A percentile compares a stretch with the other conserved stretches of the same genome.
These are phyloP conservation scores for Porites australiensis DNA, from an alignment of 64 coral and sea anemone species.

Conservation along the genomic window DNA sequence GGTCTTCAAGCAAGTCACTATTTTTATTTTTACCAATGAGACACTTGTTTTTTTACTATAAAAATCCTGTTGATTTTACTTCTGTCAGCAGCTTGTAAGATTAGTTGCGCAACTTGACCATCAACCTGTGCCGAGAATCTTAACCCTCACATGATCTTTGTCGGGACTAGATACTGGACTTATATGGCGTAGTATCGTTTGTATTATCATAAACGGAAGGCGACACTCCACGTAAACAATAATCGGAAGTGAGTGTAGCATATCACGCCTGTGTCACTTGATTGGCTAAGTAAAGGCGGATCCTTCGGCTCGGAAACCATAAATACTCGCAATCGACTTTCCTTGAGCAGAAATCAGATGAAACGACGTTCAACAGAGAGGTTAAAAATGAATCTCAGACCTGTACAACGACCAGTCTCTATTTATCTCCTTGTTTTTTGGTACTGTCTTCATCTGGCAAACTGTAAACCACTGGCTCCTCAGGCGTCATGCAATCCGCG, in stretches of 20 bases:
- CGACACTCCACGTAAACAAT: neutral
- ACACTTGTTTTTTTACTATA: too few relatives aligned
- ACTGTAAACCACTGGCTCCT: neutral
- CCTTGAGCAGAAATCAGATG: neutral
- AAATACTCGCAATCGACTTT: neutral
- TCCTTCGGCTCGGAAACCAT: neutral
- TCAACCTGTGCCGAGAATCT: too few relatives aligned
- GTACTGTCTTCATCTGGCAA: neutral
- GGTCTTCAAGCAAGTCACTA: too few relatives aligned
- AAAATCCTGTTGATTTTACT: too few relatives aligned
- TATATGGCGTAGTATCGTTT: neutral
- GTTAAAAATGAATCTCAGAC: neutral
- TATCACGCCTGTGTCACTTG: slow-evolving; percentile 2
- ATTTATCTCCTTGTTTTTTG: neutral
- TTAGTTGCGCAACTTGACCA: too few relatives aligned
- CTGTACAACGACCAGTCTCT: neutral
- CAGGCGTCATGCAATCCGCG: slow-evolving; percentile 5
- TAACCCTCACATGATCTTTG: too few relatives aligned
- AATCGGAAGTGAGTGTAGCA: neutral
- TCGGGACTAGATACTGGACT: neutral
- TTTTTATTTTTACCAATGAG: too few relatives aligned
- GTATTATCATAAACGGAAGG: neutral
- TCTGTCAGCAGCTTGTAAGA: too few relatives aligned
- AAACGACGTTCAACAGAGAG: neutral
- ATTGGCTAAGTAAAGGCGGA: neutral